Conservation (phyloP, 2,797 vertebrate genomes). For the Caiman crocodilus region DNA sequence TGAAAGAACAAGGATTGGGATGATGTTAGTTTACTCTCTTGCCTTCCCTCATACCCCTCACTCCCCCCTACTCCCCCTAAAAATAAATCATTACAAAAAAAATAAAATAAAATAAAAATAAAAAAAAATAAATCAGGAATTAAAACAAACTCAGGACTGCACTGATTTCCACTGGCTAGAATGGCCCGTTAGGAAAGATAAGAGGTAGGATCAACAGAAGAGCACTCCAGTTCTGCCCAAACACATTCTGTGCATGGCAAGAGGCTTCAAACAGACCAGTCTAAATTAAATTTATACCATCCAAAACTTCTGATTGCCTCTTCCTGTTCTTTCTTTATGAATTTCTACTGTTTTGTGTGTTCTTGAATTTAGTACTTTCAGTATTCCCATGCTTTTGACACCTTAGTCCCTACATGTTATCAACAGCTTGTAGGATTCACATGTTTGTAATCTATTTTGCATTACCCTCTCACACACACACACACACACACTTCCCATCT, state of each 20-base stretch:
- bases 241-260: fast-evolving
- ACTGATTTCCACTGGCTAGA: no score
- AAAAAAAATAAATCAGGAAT: neutral
- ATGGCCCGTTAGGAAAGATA: neutral
- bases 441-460: neutral
- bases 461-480: neutral
- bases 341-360: neutral
- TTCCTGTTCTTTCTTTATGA: neutral
- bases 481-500: neutral
- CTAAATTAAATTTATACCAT: neutral
- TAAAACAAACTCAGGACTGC: neutral
- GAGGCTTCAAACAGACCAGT: neutral
- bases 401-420: neutral
- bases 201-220: neutral
- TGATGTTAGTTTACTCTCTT: no score
- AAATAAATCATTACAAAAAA: no score
- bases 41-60: no score
- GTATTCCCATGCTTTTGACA: neutral
- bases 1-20: no score
- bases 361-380: neutral
- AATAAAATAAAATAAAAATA: no score
- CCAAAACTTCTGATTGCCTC: neutral
- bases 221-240: neutral
- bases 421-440: neutral
- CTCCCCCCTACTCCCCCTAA: no score